A percentile compares a stretch with the other conserved stretches of the same genome.
These are phyloP conservation scores for Okapia johnstoni DNA, from an alignment of 2,113 vertebrate species.

Conservation along the genomic window DNA sequence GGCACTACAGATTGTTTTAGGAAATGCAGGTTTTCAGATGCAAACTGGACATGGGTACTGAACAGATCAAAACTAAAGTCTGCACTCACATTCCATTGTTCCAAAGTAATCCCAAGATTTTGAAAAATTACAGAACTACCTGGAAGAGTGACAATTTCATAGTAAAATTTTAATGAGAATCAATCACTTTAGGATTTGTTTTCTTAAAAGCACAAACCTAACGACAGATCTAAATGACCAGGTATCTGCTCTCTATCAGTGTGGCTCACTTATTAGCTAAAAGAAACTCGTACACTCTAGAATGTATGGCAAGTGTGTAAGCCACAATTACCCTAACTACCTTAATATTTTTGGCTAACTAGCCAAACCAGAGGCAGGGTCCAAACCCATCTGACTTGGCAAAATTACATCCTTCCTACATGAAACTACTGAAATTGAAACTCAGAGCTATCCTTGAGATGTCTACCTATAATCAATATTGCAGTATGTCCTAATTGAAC, in stretches of 20 bases:
- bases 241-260: neutral
- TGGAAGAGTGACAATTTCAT: neutral
- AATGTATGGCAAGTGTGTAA: neutral
- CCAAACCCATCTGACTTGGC: neutral
- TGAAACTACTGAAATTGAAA: slow-evolving; percentile 33
- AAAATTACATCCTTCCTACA: slow-evolving; percentile 5
- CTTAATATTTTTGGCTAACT: neutral
- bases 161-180: slow-evolving; percentile 46
- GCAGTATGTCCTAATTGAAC: neutral
- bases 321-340: neutral
- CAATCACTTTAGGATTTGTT: neutral
- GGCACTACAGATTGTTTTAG: neutral
- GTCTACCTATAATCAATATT: neutral
- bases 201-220: neutral
- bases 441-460: neutral
- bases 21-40: neutral
- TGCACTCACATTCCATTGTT: neutral
- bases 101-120: neutral
- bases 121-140: slow-evolving; percentile 5
- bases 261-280: neutral
- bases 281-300: neutral
- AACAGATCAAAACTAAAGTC: neutral
- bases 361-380: neutral
- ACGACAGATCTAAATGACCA: neutral
- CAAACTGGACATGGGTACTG: neutral